Evolutionary conservation across 2,888 invertebrate species (phyloP).

Genomic region (Diarsia rubi): DNA sequence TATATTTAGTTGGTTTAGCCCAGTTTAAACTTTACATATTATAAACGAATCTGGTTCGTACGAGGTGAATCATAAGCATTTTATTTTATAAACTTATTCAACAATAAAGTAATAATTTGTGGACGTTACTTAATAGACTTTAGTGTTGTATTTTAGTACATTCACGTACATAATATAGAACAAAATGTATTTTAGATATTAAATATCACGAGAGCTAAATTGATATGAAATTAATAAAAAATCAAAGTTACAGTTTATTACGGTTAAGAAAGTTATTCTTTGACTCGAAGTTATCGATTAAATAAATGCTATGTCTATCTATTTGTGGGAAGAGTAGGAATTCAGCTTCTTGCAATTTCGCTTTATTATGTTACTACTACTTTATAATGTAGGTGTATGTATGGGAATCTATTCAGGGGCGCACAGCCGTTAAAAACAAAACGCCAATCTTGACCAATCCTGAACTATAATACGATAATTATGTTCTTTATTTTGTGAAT

Average conservation of each 20-base stretch:
- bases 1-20: constrained; percentile 30
- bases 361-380: constrained; percentile 40
- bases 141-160: constrained; percentile 60
- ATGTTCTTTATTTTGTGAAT: neutral
- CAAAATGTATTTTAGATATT: constrained; percentile 68
- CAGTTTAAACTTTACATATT: constrained; percentile 31
- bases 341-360: constrained; percentile 29
- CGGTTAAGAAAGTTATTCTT: constrained; percentile 51
- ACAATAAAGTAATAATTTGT: constrained; percentile 48
- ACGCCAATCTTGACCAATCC: constrained; percentile 10
- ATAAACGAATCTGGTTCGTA: constrained; percentile 18
- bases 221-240: constrained; percentile 49
- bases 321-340: constrained; percentile 24
- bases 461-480: constrained; percentile 3
- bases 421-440: constrained; percentile 10
- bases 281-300: constrained; percentile 51
- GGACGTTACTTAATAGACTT: constrained; percentile 65
- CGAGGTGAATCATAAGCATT: constrained; percentile 34
- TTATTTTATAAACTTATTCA: constrained; percentile 52
- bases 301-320: constrained; percentile 42
- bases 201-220: constrained; percentile 58
- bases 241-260: constrained; percentile 55
- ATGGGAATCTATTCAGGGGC: constrained; percentile 15
- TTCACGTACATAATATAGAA: constrained; percentile 66
- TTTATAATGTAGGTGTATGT: constrained; percentile 29